Evolutionary conservation across 1,140 invertebrate genomes (phyloP).

Genomic region (Gerris buenoi): DNA sequence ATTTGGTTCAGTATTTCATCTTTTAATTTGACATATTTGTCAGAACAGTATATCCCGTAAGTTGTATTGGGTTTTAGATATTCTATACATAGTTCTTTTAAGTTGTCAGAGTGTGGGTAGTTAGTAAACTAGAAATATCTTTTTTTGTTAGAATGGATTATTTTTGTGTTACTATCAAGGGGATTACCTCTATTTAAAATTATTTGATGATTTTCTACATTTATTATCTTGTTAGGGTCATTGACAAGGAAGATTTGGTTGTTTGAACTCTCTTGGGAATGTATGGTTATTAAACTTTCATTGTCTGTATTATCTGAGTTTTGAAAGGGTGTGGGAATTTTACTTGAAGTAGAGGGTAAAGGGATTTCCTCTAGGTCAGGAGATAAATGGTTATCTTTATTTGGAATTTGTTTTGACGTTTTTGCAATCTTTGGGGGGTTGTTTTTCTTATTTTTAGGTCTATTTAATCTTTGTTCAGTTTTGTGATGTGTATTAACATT

Average conservation of each 20-base stretch:
- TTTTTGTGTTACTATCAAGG: neutral
- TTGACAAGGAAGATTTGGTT: neutral
- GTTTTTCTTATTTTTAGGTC: neutral
- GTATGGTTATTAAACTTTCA: neutral
- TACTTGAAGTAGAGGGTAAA: neutral
- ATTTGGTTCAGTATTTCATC: slow-evolving; percentile 6
- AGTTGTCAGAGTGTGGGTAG: neutral
- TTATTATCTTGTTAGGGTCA: slow-evolving; percentile 3
- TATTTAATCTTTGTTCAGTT: neutral
- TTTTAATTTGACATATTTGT: neutral
- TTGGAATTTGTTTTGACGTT: neutral
- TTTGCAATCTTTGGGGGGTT: neutral
- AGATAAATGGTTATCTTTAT: neutral
- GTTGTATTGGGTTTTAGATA: slow-evolving; percentile 3
- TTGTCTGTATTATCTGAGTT: neutral
- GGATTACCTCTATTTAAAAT: neutral
- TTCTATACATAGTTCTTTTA: neutral
- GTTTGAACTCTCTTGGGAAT: neutral
- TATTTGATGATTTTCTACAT: neutral
- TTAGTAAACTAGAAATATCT: neutral
- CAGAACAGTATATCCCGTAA: slow-evolving; percentile 8
- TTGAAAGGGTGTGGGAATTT: neutral
- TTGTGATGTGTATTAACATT: neutral
- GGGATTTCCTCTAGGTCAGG: neutral
- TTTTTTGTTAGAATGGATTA: neutral